Conservation (phyloP, 2,888 invertebrate species). For the Cantharis rustica region DNA sequence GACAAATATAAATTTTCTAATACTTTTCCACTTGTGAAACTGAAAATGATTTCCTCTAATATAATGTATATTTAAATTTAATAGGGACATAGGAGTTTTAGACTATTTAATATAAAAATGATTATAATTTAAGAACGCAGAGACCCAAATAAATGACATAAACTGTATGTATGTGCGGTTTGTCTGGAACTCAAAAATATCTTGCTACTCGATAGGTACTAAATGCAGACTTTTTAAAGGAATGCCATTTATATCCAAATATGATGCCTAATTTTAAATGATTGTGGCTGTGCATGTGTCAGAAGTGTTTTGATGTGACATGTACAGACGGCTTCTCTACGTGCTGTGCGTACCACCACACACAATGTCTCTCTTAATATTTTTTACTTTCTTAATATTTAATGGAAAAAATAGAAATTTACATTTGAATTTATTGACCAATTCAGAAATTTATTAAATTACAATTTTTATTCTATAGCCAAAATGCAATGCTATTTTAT, state of each 20-base stretch:
- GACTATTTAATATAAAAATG: neutral
- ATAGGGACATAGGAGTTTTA: neutral
- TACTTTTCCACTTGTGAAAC: neutral
- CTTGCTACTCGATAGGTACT: too few relatives aligned
- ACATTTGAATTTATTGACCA: neutral
- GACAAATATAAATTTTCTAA: neutral
- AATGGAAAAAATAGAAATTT: neutral
- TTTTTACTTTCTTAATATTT: neutral
- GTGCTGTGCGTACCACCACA: constrained; percentile 40
- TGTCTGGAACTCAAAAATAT: neutral
- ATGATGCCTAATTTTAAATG: constrained; percentile 51
- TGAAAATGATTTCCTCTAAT: neutral
- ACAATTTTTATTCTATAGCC: neutral
- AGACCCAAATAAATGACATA: neutral
- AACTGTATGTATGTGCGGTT: neutral
- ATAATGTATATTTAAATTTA: neutral
- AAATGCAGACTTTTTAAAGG: constrained; percentile 24
- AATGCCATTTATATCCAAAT: constrained; percentile 49
- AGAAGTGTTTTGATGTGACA: constrained; percentile 47
- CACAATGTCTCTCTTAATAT: constrained; percentile 9
- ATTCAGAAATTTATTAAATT: neutral
- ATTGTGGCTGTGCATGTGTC: constrained; percentile 49
- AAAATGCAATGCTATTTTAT: neutral
- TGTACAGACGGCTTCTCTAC: constrained; percentile 47
- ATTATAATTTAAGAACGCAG: neutral